Evolutionary conservation across 64 coral and sea anemone species (phyloP).

Genomic region (Actinia equina): DNA sequence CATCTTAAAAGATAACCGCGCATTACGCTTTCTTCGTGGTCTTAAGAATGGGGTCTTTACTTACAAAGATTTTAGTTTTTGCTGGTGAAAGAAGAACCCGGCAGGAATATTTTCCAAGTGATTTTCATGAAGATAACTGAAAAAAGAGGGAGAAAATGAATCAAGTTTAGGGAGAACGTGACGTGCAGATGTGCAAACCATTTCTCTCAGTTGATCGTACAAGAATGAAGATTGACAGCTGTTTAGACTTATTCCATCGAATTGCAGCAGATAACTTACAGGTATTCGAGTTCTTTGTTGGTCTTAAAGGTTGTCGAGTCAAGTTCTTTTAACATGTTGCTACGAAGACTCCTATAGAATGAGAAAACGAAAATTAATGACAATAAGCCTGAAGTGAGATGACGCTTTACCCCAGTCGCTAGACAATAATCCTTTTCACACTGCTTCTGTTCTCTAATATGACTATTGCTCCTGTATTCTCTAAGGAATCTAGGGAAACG

Average conservation of each 20-base stretch:
- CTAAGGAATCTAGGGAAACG: no score
- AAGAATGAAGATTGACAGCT: no score
- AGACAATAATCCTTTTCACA: no score
- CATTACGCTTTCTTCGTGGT: no score
- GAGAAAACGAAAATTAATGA: background rate
- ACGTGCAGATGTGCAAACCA: no score
- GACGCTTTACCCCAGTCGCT: no score
- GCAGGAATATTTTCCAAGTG: background rate
- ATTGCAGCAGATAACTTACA: background rate
- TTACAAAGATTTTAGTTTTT: constrained; percentile 15
- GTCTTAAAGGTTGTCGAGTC: background rate
- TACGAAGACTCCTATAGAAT: constrained; percentile 6
- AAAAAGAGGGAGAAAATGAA: background rate
- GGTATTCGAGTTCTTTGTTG: constrained; percentile 15
- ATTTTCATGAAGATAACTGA: constrained; percentile 26
- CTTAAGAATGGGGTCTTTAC: background rate
- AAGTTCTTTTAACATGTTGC: background rate
- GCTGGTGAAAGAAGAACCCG: background rate
- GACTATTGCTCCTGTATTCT: no score
- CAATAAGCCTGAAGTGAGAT: no score
- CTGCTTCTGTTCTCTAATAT: no score
- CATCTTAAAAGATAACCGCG: background rate
- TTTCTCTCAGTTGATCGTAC: no score
- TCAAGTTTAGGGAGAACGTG: background rate
- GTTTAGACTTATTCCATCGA: background rate